Evolutionary conservation across 2,797 vertebrate species (phyloP).

Genomic region (Pseudochirops cupreus): DNA sequence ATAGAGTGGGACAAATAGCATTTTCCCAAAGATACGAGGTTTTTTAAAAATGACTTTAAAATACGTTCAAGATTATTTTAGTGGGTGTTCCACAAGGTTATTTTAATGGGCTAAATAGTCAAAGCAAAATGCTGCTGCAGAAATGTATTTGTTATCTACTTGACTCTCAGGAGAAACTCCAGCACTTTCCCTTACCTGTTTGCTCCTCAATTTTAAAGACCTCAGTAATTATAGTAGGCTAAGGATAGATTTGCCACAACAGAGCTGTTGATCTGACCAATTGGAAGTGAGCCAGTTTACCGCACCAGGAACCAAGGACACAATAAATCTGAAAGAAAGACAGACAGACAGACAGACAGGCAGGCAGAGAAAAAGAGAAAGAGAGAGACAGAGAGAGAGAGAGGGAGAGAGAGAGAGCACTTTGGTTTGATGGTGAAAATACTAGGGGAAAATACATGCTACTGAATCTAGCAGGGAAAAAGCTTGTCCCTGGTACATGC

Average conservation of each 20-base stretch:
- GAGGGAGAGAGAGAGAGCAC: not conserved
- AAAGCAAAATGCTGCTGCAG: slow-evolving; percentile 13
- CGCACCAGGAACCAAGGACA: slow-evolving; percentile 61
- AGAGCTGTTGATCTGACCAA: slow-evolving; percentile 47
- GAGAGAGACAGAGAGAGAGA: not conserved
- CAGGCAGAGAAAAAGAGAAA: not conserved
- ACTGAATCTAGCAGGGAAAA: not conserved
- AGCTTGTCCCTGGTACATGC: not conserved
- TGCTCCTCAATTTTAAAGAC: not conserved
- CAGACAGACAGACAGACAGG: fast-evolving
- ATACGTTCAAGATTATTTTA: slow-evolving; percentile 35
- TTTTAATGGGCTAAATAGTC: not conserved
- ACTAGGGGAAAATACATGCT: slow-evolving; percentile 29
- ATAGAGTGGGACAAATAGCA: not conserved
- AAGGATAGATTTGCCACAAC: slow-evolving; percentile 39
- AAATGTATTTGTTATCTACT: slow-evolving; percentile 38
- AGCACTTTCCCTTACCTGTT: slow-evolving; percentile 7
- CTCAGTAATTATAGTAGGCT: slow-evolving; percentile 36
- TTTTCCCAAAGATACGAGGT: slow-evolving; percentile 23
- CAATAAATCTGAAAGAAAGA: not conserved
- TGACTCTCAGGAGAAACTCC: not conserved
- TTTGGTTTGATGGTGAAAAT: slow-evolving; percentile 4
- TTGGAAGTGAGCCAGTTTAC: slow-evolving; percentile 55
- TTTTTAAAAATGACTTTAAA: slow-evolving; percentile 44
- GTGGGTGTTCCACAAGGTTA: not conserved